These are phyloP conservation scores for Podocnemis expansa DNA, from an alignment of 2,113 vertebrate genomes.

Conservation along the genomic window DNA sequence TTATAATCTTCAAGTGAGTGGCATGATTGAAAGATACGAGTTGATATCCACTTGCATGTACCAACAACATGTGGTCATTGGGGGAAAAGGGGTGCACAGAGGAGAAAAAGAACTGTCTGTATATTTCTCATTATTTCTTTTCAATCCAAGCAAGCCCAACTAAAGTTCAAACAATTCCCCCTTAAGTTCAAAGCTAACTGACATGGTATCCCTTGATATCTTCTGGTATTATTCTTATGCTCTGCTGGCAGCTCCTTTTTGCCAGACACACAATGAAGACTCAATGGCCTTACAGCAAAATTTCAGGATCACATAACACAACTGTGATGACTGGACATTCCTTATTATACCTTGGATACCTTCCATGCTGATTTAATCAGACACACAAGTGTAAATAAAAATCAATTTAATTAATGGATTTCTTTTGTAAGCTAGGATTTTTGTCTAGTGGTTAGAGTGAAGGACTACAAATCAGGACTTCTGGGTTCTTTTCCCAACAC, in stretches of 20 bases:
- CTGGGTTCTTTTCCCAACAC: neutral
- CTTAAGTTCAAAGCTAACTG: slow-evolving; percentile 14
- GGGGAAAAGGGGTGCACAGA: neutral
- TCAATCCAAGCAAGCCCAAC: neutral
- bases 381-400: neutral
- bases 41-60: neutral
- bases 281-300: neutral
- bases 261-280: neutral
- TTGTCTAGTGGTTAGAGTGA: neutral
- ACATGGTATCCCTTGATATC: neutral
- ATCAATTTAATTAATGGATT: neutral
- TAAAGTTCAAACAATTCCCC: neutral
- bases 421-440: neutral
- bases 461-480: rapidly evolving
- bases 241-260: neutral
- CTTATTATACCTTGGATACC: neutral
- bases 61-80: neutral
- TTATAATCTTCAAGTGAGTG: neutral
- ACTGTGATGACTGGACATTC: neutral
- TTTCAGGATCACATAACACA: neutral
- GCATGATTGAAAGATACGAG: neutral
- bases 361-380: neutral
- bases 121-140: neutral
- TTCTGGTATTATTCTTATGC: neutral
- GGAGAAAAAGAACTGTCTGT: neutral